Percentiles rank a stretch among this genome's conserved stretches.
Conservation (phyloP, 2,113 vertebrate genomes). For the Tauraco erythrolophus region DNA sequence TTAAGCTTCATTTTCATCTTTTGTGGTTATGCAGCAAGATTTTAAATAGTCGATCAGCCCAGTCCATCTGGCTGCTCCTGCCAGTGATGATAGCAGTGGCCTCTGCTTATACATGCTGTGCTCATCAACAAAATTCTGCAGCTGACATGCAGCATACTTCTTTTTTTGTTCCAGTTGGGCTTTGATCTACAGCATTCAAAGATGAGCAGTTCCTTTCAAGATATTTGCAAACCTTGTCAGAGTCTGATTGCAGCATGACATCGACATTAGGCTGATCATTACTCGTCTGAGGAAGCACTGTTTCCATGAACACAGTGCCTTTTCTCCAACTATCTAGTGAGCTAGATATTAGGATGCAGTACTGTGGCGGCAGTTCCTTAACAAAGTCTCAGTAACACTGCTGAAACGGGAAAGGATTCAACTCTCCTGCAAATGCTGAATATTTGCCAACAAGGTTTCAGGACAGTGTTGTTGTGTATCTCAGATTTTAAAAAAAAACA, state of each 20-base stretch:
- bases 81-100: background rate
- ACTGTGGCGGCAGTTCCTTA: constrained; percentile 14
- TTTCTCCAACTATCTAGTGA: constrained; percentile 37
- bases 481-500: background rate
- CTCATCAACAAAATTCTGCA: background rate
- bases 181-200: constrained; percentile 68
- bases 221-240: constrained; percentile 77
- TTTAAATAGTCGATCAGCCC: background rate
- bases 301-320: constrained; percentile 45
- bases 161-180: constrained; percentile 51
- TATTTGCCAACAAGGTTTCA: background rate
- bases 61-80: background rate
- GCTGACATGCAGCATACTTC: constrained; percentile 31
- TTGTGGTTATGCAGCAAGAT: background rate
- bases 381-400: background rate
- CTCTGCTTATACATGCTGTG: background rate
- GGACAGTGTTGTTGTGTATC: background rate
- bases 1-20: constrained; percentile 22
- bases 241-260: constrained; percentile 69
- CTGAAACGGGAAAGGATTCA: background rate
- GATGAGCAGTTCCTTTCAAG: constrained; percentile 70
- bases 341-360: background rate
- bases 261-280: constrained; percentile 63
- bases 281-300: constrained; percentile 55
- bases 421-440: background rate